Evolutionary conservation across 2,888 invertebrate species (phyloP), one percentile per base, ranked within the genome.

Genomic region (Aporophyla lueneburgensis): DNA sequence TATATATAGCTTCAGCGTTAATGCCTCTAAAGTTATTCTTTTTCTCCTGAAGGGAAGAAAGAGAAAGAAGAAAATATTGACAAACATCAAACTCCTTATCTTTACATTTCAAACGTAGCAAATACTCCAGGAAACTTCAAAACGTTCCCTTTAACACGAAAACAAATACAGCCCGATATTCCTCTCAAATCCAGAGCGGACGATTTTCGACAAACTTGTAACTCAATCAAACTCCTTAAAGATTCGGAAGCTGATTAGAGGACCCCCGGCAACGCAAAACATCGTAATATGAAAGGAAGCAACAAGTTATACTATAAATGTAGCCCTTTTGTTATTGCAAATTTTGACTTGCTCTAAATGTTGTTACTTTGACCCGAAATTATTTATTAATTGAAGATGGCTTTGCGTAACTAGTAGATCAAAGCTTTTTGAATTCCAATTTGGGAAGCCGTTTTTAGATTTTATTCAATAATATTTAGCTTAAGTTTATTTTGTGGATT

Each of bases 151-250:
- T 80, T 43, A 74, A 85, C 68, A 84, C 21, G 58, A 84, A 84
- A 86, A 86, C 85, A 88, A 89, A 91, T 85, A 85, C 74, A 79
- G 78, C 74, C 72, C 71, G 80, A 86, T 84, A 84, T 81, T 85
- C 77, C 63, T 66, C 76, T 78, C 76, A 83, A 89, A 89, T 88
- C 85, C 81, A 78, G 84, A 86, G 81, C 84, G 84, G 84, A 84
- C 82, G 87, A 86, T 85, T 83, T 89, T 86, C 84, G 83, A 83
- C 82, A 85, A 93, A 93, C 86, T 92, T 88, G 87, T 92, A 93
- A 93, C 92, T 92, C 91, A 92, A 93, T 93, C 90, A 92, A 92
- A 93, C 93, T 93, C 90, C 84, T 89, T 87, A 91, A 91, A 92
- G 92, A 92, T 93, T 93, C 78, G 88, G 88, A 86, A 91, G 86